phyloP scores from a whole-genome alignment of 2,797 vertebrate genomes.

The Enteromius anoplus region DNA sequence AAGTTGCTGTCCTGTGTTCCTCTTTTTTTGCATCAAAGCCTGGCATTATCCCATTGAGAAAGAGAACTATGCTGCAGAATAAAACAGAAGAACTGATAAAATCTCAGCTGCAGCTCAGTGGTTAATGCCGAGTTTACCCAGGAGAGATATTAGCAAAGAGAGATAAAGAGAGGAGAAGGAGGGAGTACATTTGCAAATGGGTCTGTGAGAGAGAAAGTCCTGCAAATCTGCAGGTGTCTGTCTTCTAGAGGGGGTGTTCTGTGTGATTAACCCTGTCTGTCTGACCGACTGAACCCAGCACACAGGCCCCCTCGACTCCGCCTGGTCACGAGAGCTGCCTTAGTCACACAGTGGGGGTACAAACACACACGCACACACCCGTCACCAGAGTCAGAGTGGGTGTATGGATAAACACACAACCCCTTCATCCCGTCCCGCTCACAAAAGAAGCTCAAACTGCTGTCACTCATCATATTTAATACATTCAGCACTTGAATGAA shows the following conservation, averaged over 20 bases:
- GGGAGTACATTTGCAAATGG: conserved; percentile 71
- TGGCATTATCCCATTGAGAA: conserved; percentile 38
- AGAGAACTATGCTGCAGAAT: conserved; percentile 14
- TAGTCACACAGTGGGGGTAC: conserved; percentile 50
- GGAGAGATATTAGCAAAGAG: conserved; percentile 59
- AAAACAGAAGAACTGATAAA: conserved; percentile 41
- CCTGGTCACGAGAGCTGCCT: conserved; percentile 59
- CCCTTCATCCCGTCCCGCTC: conserved; percentile 21
- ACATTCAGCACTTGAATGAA: conserved; percentile 20
- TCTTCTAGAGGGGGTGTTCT: conserved; percentile 61
- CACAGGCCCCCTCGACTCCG: conserved; percentile 49
- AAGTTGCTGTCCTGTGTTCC: conserved; percentile 5
- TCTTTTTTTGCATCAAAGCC: conserved; percentile 34
- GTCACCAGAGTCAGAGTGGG: conserved; percentile 36
- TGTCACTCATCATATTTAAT: conserved; percentile 50
- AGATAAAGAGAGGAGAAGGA: conserved; percentile 69
- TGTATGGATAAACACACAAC: conserved; percentile 36
- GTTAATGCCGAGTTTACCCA: conserved; percentile 23
- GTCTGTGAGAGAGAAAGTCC: conserved; percentile 37
- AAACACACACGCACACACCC: conserved; percentile 41
- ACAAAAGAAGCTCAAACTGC: conserved; percentile 44
- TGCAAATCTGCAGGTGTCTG: conserved; percentile 76
- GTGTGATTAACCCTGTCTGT: conserved; percentile 54
- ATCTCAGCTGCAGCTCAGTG: conserved; percentile 47
- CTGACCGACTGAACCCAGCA: conserved; percentile 48